Percentiles rank a stretch among this genome's conserved stretches.
phyloP scores from a whole-genome alignment of 2,113 vertebrate genomes.

The Istiophorus platypterus region DNA sequence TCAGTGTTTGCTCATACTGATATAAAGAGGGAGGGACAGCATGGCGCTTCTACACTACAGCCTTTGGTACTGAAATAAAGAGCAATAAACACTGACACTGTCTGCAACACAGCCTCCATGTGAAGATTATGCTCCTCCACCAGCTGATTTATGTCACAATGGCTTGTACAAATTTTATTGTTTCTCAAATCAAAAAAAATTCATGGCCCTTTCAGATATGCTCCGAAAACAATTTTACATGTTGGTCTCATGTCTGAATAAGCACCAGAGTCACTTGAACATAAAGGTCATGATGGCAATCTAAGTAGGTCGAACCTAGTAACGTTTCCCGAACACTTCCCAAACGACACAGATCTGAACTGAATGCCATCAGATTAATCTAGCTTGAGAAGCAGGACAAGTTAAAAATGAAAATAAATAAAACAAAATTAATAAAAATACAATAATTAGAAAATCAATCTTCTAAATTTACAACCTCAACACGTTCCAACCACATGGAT shows the following conservation, averaged over 20 bases:
- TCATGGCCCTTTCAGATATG: not conserved
- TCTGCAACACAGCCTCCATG: conserved; percentile 10
- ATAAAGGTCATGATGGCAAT: not conserved
- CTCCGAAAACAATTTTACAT: not conserved
- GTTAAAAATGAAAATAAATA: no score
- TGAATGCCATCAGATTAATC: not conserved
- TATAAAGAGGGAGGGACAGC: conserved; percentile 25
- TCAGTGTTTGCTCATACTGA: conserved; percentile 56
- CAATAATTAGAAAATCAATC: no score
- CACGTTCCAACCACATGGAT: not conserved
- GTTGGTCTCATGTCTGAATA: not conserved
- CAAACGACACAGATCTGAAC: not conserved
- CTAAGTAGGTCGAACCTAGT: not conserved
- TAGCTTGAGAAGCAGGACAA: not conserved
- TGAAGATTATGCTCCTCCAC: conserved; percentile 24
- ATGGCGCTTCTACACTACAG: conserved; percentile 3
- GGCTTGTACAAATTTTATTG: not conserved
- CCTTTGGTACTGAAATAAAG: conserved; percentile 12
- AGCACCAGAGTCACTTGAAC: not conserved
- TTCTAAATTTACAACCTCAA: not conserved
- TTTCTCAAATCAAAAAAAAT: conserved; percentile 4
- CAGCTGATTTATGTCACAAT: conserved; percentile 6
- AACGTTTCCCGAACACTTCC: not conserved
- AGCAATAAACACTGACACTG: conserved; percentile 1
- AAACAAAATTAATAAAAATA: not conserved